Conservation (phyloP, 92 coral and sea anemone genomes). For the Meandrina meandrites region DNA sequence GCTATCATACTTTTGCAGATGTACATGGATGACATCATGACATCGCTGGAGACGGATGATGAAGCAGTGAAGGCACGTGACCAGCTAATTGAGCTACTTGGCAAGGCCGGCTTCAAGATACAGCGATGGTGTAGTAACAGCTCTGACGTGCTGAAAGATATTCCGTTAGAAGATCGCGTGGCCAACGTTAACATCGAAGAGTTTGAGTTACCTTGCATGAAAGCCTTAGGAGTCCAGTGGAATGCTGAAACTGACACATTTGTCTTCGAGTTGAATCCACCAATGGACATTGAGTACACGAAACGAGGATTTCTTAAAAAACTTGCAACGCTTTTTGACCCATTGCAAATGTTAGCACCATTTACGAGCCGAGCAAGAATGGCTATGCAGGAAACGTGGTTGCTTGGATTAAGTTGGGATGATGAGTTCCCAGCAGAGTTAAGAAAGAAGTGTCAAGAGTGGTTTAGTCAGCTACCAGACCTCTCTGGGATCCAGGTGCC, state of each 20-base stretch:
- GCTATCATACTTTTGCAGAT: slow-evolving; percentile 51
- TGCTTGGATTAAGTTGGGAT: slow-evolving; percentile 51
- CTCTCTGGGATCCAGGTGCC: slow-evolving; percentile 23
- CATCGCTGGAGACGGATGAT: slow-evolving; percentile 45
- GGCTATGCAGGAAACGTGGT: slow-evolving; percentile 53
- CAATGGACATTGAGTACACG: not conserved
- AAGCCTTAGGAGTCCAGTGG: slow-evolving; percentile 58
- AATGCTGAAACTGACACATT: slow-evolving; percentile 35
- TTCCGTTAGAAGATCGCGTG: slow-evolving; percentile 47
- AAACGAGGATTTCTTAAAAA: slow-evolving; percentile 33
- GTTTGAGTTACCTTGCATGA: slow-evolving; percentile 47
- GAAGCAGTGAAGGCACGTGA: slow-evolving; percentile 46
- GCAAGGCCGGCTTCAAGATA: slow-evolving; percentile 51
- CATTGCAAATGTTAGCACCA: slow-evolving; percentile 46
- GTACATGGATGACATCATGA: slow-evolving; percentile 62
- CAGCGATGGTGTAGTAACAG: slow-evolving; percentile 61
- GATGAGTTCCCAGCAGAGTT: slow-evolving; percentile 48
- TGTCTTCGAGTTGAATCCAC: slow-evolving; percentile 23
- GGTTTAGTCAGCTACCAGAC: slow-evolving; percentile 17
- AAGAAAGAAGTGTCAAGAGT: slow-evolving; percentile 21
- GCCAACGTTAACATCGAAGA: slow-evolving; percentile 49
- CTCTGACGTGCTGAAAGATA: slow-evolving; percentile 31
- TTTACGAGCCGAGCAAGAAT: slow-evolving; percentile 54
- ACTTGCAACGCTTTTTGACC: slow-evolving; percentile 45
- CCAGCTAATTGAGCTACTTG: slow-evolving; percentile 36